phyloP scores from a whole-genome alignment of 2,888 invertebrate species.

The Ochropleura plecta region DNA sequence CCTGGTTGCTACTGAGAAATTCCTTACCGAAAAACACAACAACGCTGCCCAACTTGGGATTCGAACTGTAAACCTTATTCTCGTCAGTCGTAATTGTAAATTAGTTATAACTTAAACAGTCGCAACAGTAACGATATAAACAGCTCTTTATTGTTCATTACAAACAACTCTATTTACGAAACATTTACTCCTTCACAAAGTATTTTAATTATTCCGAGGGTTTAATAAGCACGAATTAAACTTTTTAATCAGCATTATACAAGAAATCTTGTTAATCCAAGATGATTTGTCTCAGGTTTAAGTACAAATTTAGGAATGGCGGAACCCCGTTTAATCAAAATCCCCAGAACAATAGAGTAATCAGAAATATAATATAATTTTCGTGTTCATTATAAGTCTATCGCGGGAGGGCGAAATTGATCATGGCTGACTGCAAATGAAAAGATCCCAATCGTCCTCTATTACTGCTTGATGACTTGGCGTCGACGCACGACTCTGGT shows the following conservation, averaged over 20 bases:
- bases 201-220: slow-evolving; percentile 66
- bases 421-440: slow-evolving; percentile 86
- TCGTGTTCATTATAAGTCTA: slow-evolving; percentile 85
- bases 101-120: slow-evolving; percentile 31
- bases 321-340: slow-evolving; percentile 83
- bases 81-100: slow-evolving; percentile 4
- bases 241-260: slow-evolving; percentile 72
- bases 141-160: slow-evolving; percentile 45
- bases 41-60: too few relatives aligned
- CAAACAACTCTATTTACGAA: slow-evolving; percentile 63
- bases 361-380: slow-evolving; percentile 87
- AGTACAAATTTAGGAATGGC: slow-evolving; percentile 73
- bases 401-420: slow-evolving; percentile 78
- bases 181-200: slow-evolving; percentile 59
- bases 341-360: slow-evolving; percentile 83
- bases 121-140: slow-evolving; percentile 55
- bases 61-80: too few relatives aligned
- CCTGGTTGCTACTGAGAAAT: too few relatives aligned
- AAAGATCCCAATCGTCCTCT: slow-evolving; percentile 86
- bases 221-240: slow-evolving; percentile 73
- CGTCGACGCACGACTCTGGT: slow-evolving; percentile 34
- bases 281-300: slow-evolving; percentile 78
- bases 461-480: slow-evolving; percentile 81
- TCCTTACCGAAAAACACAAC: too few relatives aligned
- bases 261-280: slow-evolving; percentile 77